Percentiles rank a stretch among this genome's conserved stretches.
phyloP scores from a whole-genome alignment of 2,797 vertebrate species.

The Spinus olivaceus region DNA sequence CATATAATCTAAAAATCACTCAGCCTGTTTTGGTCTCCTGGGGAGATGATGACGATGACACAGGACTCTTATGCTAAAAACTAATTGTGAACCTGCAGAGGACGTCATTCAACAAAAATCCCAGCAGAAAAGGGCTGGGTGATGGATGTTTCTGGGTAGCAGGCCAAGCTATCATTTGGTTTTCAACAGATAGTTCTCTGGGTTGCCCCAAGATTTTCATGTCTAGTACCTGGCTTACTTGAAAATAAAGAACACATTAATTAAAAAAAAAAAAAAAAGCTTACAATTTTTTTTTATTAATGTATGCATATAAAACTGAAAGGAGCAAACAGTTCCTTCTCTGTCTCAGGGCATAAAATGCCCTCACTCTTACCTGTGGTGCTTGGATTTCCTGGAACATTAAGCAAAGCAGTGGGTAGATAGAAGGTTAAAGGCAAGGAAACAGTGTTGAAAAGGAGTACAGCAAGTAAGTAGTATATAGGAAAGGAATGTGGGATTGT shows the following conservation, averaged over 20 bases:
- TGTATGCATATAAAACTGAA: not conserved
- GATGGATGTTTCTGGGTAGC: slow-evolving; percentile 65
- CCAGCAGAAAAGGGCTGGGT: slow-evolving; percentile 63
- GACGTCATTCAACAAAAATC: slow-evolving; percentile 70
- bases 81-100: slow-evolving; percentile 74
- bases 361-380: not conserved
- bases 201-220: slow-evolving; percentile 25
- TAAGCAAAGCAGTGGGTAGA: not conserved
- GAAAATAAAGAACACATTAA: slow-evolving; percentile 28
- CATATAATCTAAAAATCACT: slow-evolving; percentile 71
- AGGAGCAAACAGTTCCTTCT: not conserved
- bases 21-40: slow-evolving; percentile 67
- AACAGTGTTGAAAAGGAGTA: not conserved
- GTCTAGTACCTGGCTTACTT: not conserved
- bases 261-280: not conserved
- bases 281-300: not conserved
- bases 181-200: slow-evolving; percentile 56
- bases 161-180: slow-evolving; percentile 58
- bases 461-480: not conserved
- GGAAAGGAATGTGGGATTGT: not conserved
- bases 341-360: not conserved
- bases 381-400: not conserved
- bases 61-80: slow-evolving; percentile 67
- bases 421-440: not conserved
- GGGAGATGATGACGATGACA: slow-evolving; percentile 50